Evolutionary conservation across 2,888 invertebrate species (phyloP), one percentile per base, ranked within the genome.

Genomic region (Gortyna flavago): DNA sequence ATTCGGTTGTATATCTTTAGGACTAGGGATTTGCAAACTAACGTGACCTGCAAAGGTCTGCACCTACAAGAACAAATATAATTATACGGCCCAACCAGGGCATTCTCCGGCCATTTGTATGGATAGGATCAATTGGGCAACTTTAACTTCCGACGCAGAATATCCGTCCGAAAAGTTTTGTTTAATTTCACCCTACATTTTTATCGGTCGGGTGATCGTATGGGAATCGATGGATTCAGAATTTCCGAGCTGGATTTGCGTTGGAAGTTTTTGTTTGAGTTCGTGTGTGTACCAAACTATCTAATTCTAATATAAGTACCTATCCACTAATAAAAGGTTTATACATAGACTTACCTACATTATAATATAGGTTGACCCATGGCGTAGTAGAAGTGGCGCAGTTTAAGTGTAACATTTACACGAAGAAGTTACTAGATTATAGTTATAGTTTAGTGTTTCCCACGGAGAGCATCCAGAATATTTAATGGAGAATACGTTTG

Each of bases 131-230:
- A 85, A 84, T 84, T 48, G 80, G 59, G 69, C 44, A 85, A 85
- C 81, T 89, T 81, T 59, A 75, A 83, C 69, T 80, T 79, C 64
- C 69, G 57, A 72, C 48, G 48, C 18, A 59, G 72, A 77, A 79
- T 85, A 72, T 81, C 65, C 61, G 83, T 59, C 73, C 81, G 65
- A 82, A 87, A 88, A 85, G 64, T 88, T 89, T 72, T 84, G 84
- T 84, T 84, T 87, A 89, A 89, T 87, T 87, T 80, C 71, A 64
- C 70, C 73, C 66, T 79, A 72, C 68, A 78, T 82, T 89, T 85
- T 88, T 89, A 85, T 89, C 81, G 80, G 66, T 61, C 1, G 54
- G 72, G 38, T 41, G 77, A 80, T 80, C 79, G 72, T 87, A 71
- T 69, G 51, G 32, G 78, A 69, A 77, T 79, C 85, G 41, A 77